A percentile compares a stretch with the other conserved stretches of the same genome.
Conservation (phyloP, 2,113 vertebrate genomes). For the Eubucco bourcierii region DNA sequence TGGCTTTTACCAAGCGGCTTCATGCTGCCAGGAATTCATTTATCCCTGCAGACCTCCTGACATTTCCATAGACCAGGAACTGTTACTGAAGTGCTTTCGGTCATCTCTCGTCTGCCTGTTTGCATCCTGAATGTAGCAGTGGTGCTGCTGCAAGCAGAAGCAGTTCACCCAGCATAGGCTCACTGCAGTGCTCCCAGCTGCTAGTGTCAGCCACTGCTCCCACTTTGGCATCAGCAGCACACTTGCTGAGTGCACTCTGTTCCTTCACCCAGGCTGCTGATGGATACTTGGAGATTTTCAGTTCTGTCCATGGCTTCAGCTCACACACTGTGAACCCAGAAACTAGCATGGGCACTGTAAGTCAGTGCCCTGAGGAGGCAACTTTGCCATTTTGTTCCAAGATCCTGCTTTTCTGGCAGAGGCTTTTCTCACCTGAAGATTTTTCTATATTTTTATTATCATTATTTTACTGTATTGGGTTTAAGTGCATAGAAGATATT, state of each 20-base stretch:
- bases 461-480: background rate
- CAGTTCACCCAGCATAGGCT: accelerated
- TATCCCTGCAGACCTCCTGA: background rate
- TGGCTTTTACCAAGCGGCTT: background rate
- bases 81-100: background rate
- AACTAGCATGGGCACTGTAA: background rate
- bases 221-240: no score
- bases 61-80: background rate
- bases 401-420: background rate
- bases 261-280: no score
- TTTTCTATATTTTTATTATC: background rate
- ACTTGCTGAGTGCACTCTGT: no score
- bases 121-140: background rate
- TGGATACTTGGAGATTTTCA: background rate
- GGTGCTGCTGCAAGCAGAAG: background rate
- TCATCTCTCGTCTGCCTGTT: accelerated
- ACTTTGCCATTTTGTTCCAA: background rate
- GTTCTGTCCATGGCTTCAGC: background rate
- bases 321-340: background rate
- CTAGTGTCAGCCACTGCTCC: no score
- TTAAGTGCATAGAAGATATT: background rate
- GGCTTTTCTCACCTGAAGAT: background rate
- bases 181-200: background rate
- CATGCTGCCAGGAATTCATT: background rate
- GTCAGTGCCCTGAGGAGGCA: background rate